phyloP scores from a whole-genome alignment of 2,888 invertebrate species.

The Lapara coniferarum region DNA sequence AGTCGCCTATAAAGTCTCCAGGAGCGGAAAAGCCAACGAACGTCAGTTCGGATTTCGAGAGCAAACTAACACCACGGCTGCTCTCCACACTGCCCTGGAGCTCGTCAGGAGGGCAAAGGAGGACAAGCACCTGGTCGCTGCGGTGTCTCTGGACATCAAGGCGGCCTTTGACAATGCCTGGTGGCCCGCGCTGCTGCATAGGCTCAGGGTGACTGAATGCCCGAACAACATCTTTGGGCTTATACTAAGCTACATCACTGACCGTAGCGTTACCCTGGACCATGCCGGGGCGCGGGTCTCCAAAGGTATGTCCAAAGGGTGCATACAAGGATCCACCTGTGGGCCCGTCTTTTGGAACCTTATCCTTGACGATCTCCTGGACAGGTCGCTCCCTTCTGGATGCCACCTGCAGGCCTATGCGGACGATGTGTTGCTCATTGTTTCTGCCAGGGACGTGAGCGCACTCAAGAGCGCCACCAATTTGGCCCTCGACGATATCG shows the following conservation, averaged over 20 bases:
- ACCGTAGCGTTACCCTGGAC: slow-evolving; percentile 30
- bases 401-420: no score
- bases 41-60: slow-evolving; percentile 37
- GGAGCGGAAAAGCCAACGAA: not conserved
- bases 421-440: no score
- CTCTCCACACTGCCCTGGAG: slow-evolving; percentile 28
- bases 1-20: no score
- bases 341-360: no score
- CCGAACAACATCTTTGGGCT: slow-evolving; percentile 37
- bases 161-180: no score
- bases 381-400: no score
- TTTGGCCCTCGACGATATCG: not conserved
- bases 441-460: not conserved
- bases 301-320: no score
- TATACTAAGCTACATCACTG: slow-evolving; percentile 30
- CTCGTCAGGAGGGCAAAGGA: slow-evolving; percentile 12
- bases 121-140: no score
- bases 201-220: slow-evolving; percentile 31
- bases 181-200: no score
- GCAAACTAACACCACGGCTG: slow-evolving; percentile 34
- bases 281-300: slow-evolving; percentile 27
- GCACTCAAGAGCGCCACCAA: not conserved
- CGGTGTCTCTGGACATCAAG: no score
- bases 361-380: no score
- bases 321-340: not conserved